phyloP scores from a whole-genome alignment of 35 echinoderm and acorn worm genomes.

The Antedon bifida region DNA sequence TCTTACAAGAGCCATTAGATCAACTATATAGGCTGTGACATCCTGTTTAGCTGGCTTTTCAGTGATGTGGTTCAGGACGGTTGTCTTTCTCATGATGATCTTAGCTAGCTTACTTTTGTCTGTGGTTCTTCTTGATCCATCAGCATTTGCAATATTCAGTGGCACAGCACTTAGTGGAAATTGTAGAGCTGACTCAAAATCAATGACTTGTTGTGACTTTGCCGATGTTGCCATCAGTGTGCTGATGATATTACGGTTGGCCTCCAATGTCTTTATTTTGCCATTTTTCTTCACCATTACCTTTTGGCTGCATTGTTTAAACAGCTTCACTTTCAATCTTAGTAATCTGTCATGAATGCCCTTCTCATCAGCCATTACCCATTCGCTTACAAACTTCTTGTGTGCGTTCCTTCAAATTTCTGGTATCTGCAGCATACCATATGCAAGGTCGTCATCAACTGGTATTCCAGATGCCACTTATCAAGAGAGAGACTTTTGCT shows the following conservation, averaged over 20 bases:
- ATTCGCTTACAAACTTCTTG: constrained; percentile 6
- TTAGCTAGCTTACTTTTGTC: constrained; percentile 4
- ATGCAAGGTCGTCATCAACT: constrained; percentile 6
- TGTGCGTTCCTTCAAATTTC: neutral
- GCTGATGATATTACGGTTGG: constrained; percentile 14
- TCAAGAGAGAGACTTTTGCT: constrained; percentile 12
- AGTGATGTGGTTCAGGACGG: neutral
- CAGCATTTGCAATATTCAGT: constrained; percentile 14
- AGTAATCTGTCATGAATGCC: constrained; percentile 7
- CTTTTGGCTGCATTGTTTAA: constrained; percentile 11
- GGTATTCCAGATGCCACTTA: constrained; percentile 14
- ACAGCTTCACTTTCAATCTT: constrained; percentile 11
- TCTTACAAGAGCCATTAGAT: constrained; percentile 16
- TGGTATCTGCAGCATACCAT: neutral
- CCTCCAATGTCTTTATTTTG: constrained; percentile 13
- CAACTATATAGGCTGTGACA: constrained; percentile 15
- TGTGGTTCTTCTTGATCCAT: neutral
- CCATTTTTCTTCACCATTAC: constrained; percentile 7
- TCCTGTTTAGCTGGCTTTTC: constrained; percentile 14
- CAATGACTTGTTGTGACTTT: constrained; percentile 13
- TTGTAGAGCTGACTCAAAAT: neutral
- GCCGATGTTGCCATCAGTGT: constrained; percentile 1
- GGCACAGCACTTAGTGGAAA: constrained; percentile 5
- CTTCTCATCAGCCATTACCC: constrained; percentile 4
- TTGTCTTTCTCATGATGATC: constrained; percentile 14